Base-by-base conservation (phyloP, 1,140 invertebrate genomes). In the Pemphigus obesinymphae region DNA sequence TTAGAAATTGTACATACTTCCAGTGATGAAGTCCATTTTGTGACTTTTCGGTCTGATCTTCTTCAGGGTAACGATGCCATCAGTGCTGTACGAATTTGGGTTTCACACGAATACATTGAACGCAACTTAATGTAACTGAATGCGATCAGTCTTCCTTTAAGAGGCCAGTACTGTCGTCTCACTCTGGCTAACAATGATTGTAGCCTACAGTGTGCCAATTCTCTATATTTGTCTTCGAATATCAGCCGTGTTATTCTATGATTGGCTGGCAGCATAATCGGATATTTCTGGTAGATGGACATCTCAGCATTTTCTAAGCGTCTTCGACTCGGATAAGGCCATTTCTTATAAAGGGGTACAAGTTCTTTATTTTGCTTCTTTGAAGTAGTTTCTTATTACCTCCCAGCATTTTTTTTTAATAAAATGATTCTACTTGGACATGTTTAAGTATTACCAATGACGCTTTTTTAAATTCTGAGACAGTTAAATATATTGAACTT, bases 41-140 rank as follows among this genome's bases (percentile, higher is more conserved):
- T n/a, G n/a, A n/a, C n/a, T n/a, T n/a, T n/a, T n/a, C n/a, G n/a
- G n/a, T n/a, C n/a, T n/a, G n/a, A n/a, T n/a, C n/a, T n/a, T n/a
- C n/a, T n/a, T 10, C 20, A 2, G 20, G 82, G 82, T 23, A 82
- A 66, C 0, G 50, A 17, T 8, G 66, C 82, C 82, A 82, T 82
- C 1, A 61, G 15, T 43, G 82, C 7, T 20, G 1, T 53, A 20
- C 13, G 3, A 34, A 31, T 6, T n/a, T n/a, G 3, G 82, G 40
- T 53, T 53, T 82, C 8, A 26, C 23, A 7, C 37, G 20, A 8
- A 75, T 17, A 61, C 70, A 82, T 17, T 11, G 17, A 40, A 82
- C 55, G n/a, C 82, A 82, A 4, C n/a, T 13, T 10, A 2, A 15
- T n/a, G 72, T 45, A 3, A 29, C 26, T n/a, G 29, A 26, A 15